A percentile compares a stretch with the other conserved stretches of the same genome.
These are phyloP conservation scores for Pollachius pollachius DNA, from an alignment of 2,113 vertebrate species.

Conservation along the genomic window DNA sequence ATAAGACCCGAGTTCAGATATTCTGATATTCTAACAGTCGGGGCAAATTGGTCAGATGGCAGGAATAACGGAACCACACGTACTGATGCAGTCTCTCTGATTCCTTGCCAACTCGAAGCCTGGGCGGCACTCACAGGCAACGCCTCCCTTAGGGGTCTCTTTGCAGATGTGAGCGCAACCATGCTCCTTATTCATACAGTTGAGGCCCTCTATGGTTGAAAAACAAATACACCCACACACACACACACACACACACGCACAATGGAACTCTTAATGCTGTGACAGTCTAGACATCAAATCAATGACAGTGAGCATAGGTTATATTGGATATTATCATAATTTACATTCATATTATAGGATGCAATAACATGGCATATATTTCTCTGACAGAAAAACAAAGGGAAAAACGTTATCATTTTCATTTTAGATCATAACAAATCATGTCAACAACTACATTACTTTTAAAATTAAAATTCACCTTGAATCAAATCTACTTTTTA, in stretches of 20 bases:
- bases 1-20: conserved; percentile 20
- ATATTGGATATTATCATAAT: no score
- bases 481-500: no score
- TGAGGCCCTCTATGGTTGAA: conserved; percentile 88
- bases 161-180: conserved; percentile 97
- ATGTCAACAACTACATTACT: no score
- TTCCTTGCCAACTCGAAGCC: conserved; percentile 94
- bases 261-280: conserved; percentile 67
- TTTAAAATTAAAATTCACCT: no score
- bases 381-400: no score
- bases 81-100: conserved; percentile 91
- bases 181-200: conserved; percentile 98
- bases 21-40: conserved; percentile 1
- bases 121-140: conserved; percentile 93
- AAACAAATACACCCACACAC: conserved; percentile 66
- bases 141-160: conserved; percentile 88
- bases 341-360: no score
- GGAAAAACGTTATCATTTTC: no score
- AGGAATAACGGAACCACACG: conserved; percentile 51
- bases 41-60: neutral
- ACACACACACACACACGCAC: conserved; percentile 62
- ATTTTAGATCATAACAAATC: no score
- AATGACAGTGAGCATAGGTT: no score
- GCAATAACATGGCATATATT: no score
- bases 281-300: conserved; percentile 33